Evolutionary conservation across 2,888 invertebrate species (phyloP), one percentile per base, ranked within the genome.

Genomic region (Andrena trimmerana): DNA sequence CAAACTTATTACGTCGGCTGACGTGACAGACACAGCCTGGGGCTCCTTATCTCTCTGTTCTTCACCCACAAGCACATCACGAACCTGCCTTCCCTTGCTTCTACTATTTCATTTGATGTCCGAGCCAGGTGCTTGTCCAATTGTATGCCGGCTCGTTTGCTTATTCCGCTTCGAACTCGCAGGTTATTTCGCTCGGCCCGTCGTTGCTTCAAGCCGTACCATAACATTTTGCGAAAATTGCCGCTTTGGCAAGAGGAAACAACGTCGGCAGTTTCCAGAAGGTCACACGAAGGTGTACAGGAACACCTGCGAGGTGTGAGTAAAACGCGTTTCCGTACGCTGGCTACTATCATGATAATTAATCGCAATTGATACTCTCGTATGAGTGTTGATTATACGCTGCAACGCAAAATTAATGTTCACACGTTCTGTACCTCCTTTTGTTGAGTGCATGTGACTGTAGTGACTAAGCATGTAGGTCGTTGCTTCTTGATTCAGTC

Each of bases 1-100:
- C 92, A 92, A 92, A 93, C 91, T 91, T 92, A 91, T 92, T 92
- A 91, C 91, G 89, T 86, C 84, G 86, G 85, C 90, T 92, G 92
- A 92, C 92, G 89, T 91, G 92, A 91, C 90, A 88, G 91, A 90
- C 91, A 87, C 89, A 78, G 86, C 88, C 87, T n/a, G 81, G 52
- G 87, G 88, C 82, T 66, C 72, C 80, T 85, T 85, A 76, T 82
- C 75, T 81, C 71, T 59, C 78, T 72, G 65, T 76, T 73, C 66
- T 67, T 80, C 84, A 48, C 29, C 77, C 75, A 63, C 71, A 33
- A 83, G 54, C 74, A 10, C 71, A 81, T 80, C 74, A 67, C 31
- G 10, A 48, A 29, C 60, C 63, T 16, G 13, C 42, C 65, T 54
- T 70, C 75, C 31, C 57, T 36, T 63, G 75, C 83, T 71, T 62